Base-by-base conservation (phyloP, 23 tunicate genomes). In the Diplosoma virens region DNA sequence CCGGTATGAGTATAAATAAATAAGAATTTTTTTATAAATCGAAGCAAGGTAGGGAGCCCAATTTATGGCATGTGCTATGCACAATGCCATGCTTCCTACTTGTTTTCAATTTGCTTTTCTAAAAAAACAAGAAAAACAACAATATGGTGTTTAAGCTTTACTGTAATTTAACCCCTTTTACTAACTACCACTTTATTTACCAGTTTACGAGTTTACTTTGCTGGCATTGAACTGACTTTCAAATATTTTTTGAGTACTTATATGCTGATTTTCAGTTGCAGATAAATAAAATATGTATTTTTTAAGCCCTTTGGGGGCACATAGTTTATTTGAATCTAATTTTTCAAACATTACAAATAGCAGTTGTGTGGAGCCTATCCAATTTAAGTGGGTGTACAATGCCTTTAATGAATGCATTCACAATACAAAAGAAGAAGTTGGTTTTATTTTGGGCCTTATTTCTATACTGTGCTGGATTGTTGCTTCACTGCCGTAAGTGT, bases 381-480 rank as follows among this genome's bases (percentile, higher is more conserved):
- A 88, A 5, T 70, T 78, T 1, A 29, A 31, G 16, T 94, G 99
- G 99, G 95, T 94, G 6, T 75, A 46, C 27, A 55, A 74, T 32
- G 80, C 77, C n/a, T 94, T 94, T 54, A 48, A 84, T 69, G 83
- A 94, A 61, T 94, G 99, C 52, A 71, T 94, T 59, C 65, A 80
- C 35, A 87, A 75, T 37, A 23, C 77, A 18, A 83, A 82, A 68
- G 92, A 80, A 80, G 94, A 87, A 67, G 36, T 87, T 61, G 99
- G 99, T 17, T 88, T 94, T 30, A 60, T 75, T 46, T 36, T 94
- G 3, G 99, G 99, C 34, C 75, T 94, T 27, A 32, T 94, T 37
- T 94, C 99, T 5, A 94, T 94, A 27, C 17, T 67, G 25, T 94
- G 99, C 36, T 94, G 99, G 99, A 79, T 94, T 25, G 69, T 79